Evolutionary conservation across 2,797 vertebrate genomes (phyloP).

Genomic region (Linurgus olivaceus): DNA sequence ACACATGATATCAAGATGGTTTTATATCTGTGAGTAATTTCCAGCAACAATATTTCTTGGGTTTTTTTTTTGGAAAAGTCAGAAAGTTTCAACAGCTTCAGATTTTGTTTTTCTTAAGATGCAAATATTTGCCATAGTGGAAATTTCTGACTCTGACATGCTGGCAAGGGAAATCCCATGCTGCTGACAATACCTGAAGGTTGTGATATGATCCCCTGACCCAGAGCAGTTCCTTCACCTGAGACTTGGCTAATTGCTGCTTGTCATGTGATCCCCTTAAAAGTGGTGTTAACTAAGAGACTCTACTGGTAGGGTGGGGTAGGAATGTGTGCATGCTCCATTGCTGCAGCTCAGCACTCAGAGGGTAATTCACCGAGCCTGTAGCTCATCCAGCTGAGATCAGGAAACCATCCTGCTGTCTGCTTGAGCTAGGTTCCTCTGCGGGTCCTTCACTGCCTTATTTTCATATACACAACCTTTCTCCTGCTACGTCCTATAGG

Average conservation of each 20-base stretch:
- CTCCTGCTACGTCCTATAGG: neutral
- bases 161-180: neutral
- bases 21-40: neutral
- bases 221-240: neutral
- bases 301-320: neutral
- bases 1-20: neutral
- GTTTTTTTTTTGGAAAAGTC: accelerated
- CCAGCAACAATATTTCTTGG: neutral
- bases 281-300: neutral
- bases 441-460: neutral
- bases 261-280: neutral
- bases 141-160: neutral
- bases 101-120: neutral
- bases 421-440: neutral
- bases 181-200: neutral
- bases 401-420: neutral
- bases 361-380: neutral
- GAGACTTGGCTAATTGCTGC: neutral
- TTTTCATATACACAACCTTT: neutral
- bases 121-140: neutral
- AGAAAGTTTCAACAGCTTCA: neutral
- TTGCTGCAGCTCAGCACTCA: neutral
- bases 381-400: neutral
- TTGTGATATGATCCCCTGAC: neutral
- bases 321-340: neutral